Percentiles rank a stretch among this genome's conserved stretches.
Conservation (phyloP, 2,113 vertebrate species). For the Phaethon lepturus region DNA sequence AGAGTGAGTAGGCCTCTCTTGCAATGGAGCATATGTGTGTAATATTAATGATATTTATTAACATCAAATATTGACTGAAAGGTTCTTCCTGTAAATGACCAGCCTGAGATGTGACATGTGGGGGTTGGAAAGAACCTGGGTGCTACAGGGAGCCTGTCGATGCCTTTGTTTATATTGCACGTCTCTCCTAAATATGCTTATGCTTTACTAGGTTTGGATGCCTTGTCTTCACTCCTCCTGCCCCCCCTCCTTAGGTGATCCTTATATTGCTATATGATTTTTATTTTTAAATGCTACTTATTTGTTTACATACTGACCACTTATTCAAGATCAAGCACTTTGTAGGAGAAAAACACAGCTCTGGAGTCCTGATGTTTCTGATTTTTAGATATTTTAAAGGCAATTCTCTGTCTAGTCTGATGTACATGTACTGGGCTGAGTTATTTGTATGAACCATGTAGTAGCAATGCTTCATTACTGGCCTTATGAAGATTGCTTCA, state of each 20-base stretch:
- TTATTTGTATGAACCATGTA: background rate
- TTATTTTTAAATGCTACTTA: conserved; percentile 40
- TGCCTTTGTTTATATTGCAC: conserved; percentile 69
- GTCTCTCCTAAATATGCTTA: conserved; percentile 33
- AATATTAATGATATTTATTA: background rate
- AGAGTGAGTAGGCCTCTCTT: background rate
- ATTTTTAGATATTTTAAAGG: conserved; percentile 16
- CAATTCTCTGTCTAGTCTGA: background rate
- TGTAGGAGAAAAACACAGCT: conserved; percentile 31
- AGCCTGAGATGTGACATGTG: conserved; percentile 2
- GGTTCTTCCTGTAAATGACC: background rate
- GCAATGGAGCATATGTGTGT: background rate
- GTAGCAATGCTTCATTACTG: background rate
- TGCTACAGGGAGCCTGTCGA: background rate
- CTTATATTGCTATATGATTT: conserved; percentile 68
- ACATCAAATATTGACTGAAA: background rate
- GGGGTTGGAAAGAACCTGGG: conserved; percentile 43
- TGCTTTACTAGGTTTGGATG: conserved; percentile 26
- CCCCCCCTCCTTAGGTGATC: background rate
- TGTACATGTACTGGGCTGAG: background rate
- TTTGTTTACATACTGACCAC: conserved; percentile 78
- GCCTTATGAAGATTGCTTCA: background rate
- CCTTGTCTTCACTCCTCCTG: background rate
- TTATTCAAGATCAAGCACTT: conserved; percentile 78
- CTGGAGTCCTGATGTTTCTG: background rate